Evolutionary conservation across 2,888 invertebrate species (phyloP).

Genomic region (Ormyrus thymus): DNA sequence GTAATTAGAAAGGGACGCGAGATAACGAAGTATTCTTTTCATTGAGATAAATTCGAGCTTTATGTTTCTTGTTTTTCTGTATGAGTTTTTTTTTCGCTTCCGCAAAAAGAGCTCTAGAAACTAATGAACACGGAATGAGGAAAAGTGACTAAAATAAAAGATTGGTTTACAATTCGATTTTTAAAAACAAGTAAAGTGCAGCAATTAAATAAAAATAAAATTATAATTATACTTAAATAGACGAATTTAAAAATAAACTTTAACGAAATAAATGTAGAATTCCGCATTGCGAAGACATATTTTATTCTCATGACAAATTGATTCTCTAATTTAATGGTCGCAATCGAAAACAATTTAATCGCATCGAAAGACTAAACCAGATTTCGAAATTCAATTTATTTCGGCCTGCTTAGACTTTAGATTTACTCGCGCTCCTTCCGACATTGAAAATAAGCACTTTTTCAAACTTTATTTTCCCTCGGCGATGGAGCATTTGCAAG

Average conservation of each 20-base stretch:
- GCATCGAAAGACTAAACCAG: not conserved
- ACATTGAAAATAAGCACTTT: not conserved
- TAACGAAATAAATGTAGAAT: no score
- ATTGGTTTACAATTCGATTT: no score
- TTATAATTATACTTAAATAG: no score
- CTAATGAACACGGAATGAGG: no score
- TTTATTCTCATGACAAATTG: not conserved
- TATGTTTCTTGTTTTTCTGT: no score
- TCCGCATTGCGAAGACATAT: no score
- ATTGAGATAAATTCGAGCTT: not conserved
- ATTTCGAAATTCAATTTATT: not conserved
- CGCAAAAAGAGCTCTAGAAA: no score
- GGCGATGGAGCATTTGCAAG: not conserved
- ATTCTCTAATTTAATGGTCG: not conserved
- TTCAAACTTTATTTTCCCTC: not conserved
- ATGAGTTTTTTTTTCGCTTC: no score
- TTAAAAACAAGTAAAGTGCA: no score
- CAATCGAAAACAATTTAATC: not conserved
- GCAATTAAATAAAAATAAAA: no score
- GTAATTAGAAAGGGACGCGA: constrained; percentile 24
- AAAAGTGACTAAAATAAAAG: no score
- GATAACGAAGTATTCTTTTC: constrained; percentile 13
- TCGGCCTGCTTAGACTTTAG: not conserved
- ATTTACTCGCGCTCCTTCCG: not conserved
- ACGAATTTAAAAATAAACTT: no score